A percentile compares a stretch with the other conserved stretches of the same genome.
Evolutionary conservation across 2,888 invertebrate genomes (phyloP).

Genomic region (Actias luna): DNA sequence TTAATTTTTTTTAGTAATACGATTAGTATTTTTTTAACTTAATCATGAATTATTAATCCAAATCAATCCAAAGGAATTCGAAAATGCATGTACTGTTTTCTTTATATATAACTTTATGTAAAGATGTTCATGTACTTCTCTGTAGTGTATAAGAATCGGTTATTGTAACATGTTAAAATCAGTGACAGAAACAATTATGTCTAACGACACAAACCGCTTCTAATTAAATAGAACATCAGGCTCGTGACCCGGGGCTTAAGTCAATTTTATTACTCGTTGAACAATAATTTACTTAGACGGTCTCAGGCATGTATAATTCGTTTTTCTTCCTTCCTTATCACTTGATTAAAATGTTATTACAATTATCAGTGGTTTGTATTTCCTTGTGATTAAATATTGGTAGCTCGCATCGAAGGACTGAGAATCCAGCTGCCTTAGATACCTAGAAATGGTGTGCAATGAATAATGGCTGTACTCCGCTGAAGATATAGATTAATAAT

Average conservation of each 20-base stretch:
- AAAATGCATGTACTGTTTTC: background rate
- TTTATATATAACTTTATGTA: background rate
- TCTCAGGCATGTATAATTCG: background rate
- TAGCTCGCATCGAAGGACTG: no score
- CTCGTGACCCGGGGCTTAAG: background rate
- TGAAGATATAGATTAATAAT: no score
- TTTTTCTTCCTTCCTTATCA: background rate
- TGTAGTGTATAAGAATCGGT: background rate
- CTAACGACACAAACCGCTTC: background rate
- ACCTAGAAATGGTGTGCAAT: no score
- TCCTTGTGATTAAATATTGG: no score
- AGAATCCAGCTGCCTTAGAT: no score
- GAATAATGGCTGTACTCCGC: no score
- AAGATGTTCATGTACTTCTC: background rate
- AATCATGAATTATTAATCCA: no score
- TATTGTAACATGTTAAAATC: background rate
- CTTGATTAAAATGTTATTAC: background rate
- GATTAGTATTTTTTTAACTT: no score
- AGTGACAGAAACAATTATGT: conserved; percentile 2
- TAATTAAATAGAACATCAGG: background rate
- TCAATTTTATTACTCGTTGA: background rate
- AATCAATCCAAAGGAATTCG: background rate
- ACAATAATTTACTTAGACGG: background rate
- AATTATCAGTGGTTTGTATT: background rate
- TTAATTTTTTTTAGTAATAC: no score